phyloP scores from a whole-genome alignment of 2,113 vertebrate genomes.

The Panthera uncia region DNA sequence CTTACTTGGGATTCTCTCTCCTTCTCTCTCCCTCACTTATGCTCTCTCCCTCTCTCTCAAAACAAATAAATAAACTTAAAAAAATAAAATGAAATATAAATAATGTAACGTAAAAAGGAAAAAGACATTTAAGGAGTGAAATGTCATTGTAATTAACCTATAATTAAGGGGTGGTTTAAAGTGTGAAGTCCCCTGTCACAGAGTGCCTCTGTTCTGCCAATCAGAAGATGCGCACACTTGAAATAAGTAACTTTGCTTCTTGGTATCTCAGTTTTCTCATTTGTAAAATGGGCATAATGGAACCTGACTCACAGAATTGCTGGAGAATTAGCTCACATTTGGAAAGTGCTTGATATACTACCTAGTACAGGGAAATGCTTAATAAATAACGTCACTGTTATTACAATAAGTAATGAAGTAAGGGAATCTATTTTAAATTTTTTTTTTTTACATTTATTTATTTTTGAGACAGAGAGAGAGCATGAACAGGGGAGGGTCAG shows the following conservation, averaged over 20 bases:
- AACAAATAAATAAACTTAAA: no score
- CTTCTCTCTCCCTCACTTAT: no score
- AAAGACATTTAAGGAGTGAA: neutral
- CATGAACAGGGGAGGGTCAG: no score
- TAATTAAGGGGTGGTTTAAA: neutral
- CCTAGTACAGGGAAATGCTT: neutral
- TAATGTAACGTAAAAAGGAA: neutral
- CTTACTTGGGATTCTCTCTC: no score
- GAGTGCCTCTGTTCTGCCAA: neutral
- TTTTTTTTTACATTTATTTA: no score
- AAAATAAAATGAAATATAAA: slow-evolving; percentile 25
- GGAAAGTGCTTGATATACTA: neutral
- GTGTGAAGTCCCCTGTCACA: neutral
- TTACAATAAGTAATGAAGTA: neutral
- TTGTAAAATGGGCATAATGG: neutral
- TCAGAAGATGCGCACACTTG: neutral
- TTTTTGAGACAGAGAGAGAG: no score
- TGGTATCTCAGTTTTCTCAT: neutral
- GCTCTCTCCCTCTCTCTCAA: no score
- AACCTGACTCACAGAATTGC: neutral
- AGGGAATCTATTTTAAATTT: neutral
- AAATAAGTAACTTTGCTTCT: neutral
- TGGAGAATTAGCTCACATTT: neutral
- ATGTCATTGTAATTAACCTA: neutral
- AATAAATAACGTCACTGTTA: neutral